Evolutionary conservation across 2,888 invertebrate genomes (phyloP).

Genomic region (Ochropacha duplaris): DNA sequence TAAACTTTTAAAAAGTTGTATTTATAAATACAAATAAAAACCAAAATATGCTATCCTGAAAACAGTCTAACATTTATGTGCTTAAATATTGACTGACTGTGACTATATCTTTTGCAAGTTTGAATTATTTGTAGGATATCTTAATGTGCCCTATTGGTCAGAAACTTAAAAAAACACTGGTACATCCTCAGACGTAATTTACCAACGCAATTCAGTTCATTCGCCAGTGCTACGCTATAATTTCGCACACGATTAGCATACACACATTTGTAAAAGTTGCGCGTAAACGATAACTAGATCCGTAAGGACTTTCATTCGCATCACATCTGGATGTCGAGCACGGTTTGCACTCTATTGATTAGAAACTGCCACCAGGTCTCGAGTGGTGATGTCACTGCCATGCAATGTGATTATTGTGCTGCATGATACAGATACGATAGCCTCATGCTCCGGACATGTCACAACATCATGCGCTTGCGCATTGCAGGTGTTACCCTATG

Average conservation of each 20-base stretch:
- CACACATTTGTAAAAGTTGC: conserved; percentile 38
- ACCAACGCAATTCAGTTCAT: not conserved
- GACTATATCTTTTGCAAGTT: no score
- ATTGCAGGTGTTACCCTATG: not conserved
- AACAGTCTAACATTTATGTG: no score
- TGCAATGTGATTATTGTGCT: conserved; percentile 28
- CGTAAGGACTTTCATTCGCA: conserved; percentile 62
- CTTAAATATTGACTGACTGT: no score
- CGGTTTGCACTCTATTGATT: conserved; percentile 57
- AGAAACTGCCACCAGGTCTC: conserved; percentile 61
- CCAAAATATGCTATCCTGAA: no score
- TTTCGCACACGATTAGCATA: conserved; percentile 6
- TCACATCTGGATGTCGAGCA: conserved; percentile 56
- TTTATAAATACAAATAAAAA: not conserved
- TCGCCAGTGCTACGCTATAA: not conserved
- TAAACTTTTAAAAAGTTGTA: not conserved
- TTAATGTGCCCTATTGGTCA: no score
- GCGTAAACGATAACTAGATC: conserved; percentile 58
- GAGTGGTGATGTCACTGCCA: conserved; percentile 58
- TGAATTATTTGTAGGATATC: no score
- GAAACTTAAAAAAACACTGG: no score
- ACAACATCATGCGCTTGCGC: not conserved
- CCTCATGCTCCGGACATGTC: not conserved
- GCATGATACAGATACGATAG: not conserved
- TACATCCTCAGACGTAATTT: no score